phyloP scores from a whole-genome alignment of 2,113 vertebrate species.

The Morone chrysops region DNA sequence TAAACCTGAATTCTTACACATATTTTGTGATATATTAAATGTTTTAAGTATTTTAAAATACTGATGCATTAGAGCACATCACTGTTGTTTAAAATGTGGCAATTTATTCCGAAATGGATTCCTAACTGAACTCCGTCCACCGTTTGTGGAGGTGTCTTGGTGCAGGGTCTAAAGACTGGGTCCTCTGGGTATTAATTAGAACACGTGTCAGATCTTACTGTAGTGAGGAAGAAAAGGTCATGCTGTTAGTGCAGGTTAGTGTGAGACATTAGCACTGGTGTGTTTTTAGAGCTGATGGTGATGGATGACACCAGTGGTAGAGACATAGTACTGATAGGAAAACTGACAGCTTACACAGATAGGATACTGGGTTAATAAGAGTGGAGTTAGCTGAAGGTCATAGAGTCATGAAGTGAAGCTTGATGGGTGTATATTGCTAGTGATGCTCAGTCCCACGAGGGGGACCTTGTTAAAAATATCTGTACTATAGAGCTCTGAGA shows the following conservation, averaged over 20 bases:
- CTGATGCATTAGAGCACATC: too few species aligned
- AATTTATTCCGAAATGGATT: too few species aligned
- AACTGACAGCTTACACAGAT: constrained; percentile 12
- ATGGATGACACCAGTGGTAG: constrained; percentile 24
- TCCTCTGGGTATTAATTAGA: constrained; percentile 48
- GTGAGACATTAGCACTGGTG: background rate
- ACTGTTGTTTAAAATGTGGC: too few species aligned
- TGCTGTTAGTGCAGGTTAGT: constrained; percentile 24
- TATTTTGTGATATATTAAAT: too few species aligned
- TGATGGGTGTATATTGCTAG: background rate
- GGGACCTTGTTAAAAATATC: background rate
- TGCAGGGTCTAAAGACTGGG: background rate
- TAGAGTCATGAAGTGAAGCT: background rate
- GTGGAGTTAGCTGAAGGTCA: background rate
- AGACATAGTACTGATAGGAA: constrained; percentile 4
- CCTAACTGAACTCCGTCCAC: too few species aligned
- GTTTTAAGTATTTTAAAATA: too few species aligned
- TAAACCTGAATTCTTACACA: too few species aligned
- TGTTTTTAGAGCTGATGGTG: constrained; percentile 25
- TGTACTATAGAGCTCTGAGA: background rate
- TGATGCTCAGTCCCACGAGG: background rate
- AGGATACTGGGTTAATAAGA: constrained; percentile 18
- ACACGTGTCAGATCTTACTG: background rate
- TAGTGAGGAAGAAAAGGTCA: constrained; percentile 28
- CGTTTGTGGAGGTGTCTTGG: too few species aligned